phyloP scores from a whole-genome alignment of 1,140 invertebrate species.

The Orius insidiosus region DNA sequence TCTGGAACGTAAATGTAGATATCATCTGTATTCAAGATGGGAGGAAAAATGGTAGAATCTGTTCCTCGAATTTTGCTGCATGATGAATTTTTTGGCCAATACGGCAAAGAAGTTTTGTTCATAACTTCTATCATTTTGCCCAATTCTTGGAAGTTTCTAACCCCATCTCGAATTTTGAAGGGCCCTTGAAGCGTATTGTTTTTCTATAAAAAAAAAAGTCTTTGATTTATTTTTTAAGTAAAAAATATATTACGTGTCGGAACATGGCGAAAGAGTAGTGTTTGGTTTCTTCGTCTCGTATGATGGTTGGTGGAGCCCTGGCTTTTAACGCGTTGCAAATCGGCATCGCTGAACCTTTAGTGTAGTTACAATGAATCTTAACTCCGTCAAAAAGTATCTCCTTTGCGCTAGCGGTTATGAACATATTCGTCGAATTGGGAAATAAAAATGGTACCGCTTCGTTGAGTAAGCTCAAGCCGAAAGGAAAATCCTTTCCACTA shows the following conservation, averaged over 20 bases:
- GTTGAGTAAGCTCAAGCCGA: constrained; percentile 17
- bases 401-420: constrained; percentile 38
- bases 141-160: constrained; percentile 21
- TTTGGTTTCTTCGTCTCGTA: constrained; percentile 34
- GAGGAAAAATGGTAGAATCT: constrained; percentile 27
- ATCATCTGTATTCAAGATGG: constrained; percentile 20
- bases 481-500: constrained; percentile 8
- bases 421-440: constrained; percentile 37
- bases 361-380: constrained; percentile 45
- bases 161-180: constrained; percentile 42
- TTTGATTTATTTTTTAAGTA: no score
- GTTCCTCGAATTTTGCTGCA: constrained; percentile 24
- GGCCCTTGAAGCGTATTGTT: constrained; percentile 36
- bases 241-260: constrained; percentile 32
- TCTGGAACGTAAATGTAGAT: constrained; percentile 16
- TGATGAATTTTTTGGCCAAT: constrained; percentile 20
- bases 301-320: constrained; percentile 31
- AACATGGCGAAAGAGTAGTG: constrained; percentile 45
- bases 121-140: constrained; percentile 24
- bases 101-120: constrained; percentile 20
- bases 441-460: constrained; percentile 32
- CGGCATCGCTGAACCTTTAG: constrained; percentile 49
- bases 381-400: constrained; percentile 53
- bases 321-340: constrained; percentile 44
- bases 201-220: constrained; percentile 32